Evolutionary conservation across 2,113 vertebrate species (phyloP), one percentile per base, ranked within the genome.

Genomic region (Prolemur simus): DNA sequence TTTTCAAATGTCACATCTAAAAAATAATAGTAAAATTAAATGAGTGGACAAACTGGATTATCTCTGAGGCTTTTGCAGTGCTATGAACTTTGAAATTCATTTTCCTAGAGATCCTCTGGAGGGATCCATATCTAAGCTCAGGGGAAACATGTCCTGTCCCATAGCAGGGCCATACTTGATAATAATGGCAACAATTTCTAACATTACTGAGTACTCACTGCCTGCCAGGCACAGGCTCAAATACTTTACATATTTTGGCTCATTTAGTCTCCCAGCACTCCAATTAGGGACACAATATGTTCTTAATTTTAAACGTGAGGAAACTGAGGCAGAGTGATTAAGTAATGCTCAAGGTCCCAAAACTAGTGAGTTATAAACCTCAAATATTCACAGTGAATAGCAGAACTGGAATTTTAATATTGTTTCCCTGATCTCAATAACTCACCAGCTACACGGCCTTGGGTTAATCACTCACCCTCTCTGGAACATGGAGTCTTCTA

Each of bases 1-100:
- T 54, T 82, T 91, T 86, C 49, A 91, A 95, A 83, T 86, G 56
- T 94, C 29, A 91, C 14, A 37, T 89, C 93, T 80, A 63, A 39
- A 7, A 92, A 97, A 86, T 66, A 93, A 88, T 54, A 93, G 76
- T 74, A 87, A 96, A 97, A 91, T 85, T 66, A 73, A 95, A 54
- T 86, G 20, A 88, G 20, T 54, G 18, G 82, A 68, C 66, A 95
- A 88, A 73, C 34, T 76, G 58, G 18, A 64, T 89, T 80, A 91
- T 58, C 78, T 74, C 37, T 89, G 52, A 93, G 63, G 20, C 37
- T 86, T 95, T 64, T 83, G 32, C 25, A 77, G 27, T 3, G 14
- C 58, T 85, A 17, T 29, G 56, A 66, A 39, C 92, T 93, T 81
- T 92, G 90, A 94, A 95, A 74, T 60, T 39, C 25, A 80, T 81